Percentiles rank a stretch among this genome's conserved stretches.
Conservation (phyloP, 2,113 vertebrate genomes). For the Pterocles orientalis region DNA sequence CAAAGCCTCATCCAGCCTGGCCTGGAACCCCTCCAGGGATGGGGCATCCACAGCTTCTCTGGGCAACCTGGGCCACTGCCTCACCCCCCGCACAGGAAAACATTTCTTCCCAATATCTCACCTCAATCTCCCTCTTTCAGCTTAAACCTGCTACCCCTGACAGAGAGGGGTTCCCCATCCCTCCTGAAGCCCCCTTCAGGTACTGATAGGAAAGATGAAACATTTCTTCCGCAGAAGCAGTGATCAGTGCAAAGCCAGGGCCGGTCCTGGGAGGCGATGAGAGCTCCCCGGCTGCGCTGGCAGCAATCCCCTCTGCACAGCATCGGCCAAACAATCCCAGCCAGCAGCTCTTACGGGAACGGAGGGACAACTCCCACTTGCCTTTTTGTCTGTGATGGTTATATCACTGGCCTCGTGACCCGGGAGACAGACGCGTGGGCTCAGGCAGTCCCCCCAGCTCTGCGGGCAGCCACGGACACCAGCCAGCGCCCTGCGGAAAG, state of each 20-base stretch:
- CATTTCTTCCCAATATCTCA: too few relatives aligned
- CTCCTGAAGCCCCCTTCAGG: too few relatives aligned
- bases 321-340: background rate
- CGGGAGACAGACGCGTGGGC: accelerated
- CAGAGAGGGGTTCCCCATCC: too few relatives aligned
- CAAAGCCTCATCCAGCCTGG: too few relatives aligned
- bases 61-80: too few relatives aligned
- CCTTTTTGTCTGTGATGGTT: background rate
- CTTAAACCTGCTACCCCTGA: too few relatives aligned
- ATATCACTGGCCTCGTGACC: accelerated
- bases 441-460: background rate
- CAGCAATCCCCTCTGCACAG: background rate
- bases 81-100: too few relatives aligned
- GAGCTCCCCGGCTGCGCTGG: background rate
- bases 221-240: background rate
- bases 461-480: background rate
- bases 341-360: background rate
- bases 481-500: background rate
- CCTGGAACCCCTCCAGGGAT: too few relatives aligned
- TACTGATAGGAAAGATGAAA: background rate
- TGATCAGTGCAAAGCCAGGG: background rate
- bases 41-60: too few relatives aligned
- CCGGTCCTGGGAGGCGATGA: accelerated
- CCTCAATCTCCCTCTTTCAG: too few relatives aligned
- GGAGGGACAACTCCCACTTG: background rate